Evolutionary conservation across 2,888 invertebrate genomes (phyloP), one percentile per base, ranked within the genome.

Genomic region (Hoplodrina ambigua): DNA sequence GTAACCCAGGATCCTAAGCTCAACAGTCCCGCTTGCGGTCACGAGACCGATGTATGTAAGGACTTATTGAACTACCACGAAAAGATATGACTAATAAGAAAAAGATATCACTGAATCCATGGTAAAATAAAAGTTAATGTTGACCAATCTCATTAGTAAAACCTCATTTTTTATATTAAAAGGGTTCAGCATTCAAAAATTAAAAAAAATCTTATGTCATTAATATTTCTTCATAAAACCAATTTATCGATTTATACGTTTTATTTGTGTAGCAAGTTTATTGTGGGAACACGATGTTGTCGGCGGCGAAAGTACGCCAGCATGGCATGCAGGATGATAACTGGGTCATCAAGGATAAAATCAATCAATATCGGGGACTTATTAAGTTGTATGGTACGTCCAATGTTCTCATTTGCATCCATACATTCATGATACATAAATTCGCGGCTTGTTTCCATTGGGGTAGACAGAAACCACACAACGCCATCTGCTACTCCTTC

Each of bases 331-430:
- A 96, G 85, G 97, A 97, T 81, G 96, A 96, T 46, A 96, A 96
- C 87, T 97, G 97, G 97, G 96, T 96, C 2, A 96, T 96, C 57
- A 96, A 96, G 82, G 97, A 97, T 83, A 97, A 97, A 91, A 96
- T 97, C 55, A 96, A 96, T 65, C 97, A 97, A 86, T 97, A 97
- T 82, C 96, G 97, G 58, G 97, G 97, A 30, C 93, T 97, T 46
- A 96, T 97, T 46, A 97, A 97, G 87, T 92, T 97, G 66, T 96
- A 97, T 83, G 97, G 97, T 97, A 91, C 92, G 92, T 87, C n/a
- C 2, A 41, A 20, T 37, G 2, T 25, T 25, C 25, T 25, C 25
- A 25, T 25, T 25, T 25, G 25, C 25, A 25, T 25, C 25, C 25
- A 25, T 25, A 25, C 25, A n/a, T n/a, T n/a, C n/a, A 25, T 25